These are phyloP conservation scores for Andricus grossulariae DNA, from an alignment of 1,140 invertebrate species.

Conservation along the genomic window DNA sequence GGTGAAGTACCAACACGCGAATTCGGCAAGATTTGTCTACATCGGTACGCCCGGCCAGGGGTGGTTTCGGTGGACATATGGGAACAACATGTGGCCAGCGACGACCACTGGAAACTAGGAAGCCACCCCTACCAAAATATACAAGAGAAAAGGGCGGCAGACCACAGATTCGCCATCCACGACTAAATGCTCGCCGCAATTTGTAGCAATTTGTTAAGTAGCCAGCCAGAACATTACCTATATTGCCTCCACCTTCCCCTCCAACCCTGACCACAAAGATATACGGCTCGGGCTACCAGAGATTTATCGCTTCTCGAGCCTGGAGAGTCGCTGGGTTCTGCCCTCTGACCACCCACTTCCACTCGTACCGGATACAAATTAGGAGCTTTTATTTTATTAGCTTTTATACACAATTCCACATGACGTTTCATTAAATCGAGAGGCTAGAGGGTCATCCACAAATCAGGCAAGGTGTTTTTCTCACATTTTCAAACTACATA, in stretches of 20 bases:
- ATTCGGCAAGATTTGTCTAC: constrained; percentile 56
- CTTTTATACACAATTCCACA: not conserved
- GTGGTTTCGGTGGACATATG: constrained; percentile 55
- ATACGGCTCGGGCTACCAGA: constrained; percentile 60
- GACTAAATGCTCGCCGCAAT: constrained; percentile 73
- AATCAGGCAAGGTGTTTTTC: too few relatives aligned
- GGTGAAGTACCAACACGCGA: constrained; percentile 22
- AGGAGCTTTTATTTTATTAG: constrained; percentile 26
- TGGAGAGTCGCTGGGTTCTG: constrained; percentile 9
- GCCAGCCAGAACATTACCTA: constrained; percentile 75
- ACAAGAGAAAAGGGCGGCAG: constrained; percentile 55
- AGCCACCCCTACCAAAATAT: constrained; percentile 48
- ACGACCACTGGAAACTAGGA: constrained; percentile 40
- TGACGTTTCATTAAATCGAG: constrained; percentile 6
- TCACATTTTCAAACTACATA: too few relatives aligned
- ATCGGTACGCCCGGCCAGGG: constrained; percentile 41
- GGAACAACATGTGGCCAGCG: constrained; percentile 60
- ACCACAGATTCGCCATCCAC: constrained; percentile 51
- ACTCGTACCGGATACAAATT: not conserved
- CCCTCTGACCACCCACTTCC: constrained; percentile 29
- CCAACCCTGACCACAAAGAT: constrained; percentile 63
- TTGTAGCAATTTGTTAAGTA: constrained; percentile 78
- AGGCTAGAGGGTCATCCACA: not conserved
- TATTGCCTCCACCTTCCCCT: constrained; percentile 62
- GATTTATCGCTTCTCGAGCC: constrained; percentile 67